A percentile compares a stretch with the other conserved stretches of the same genome.
Conservation (phyloP, 2,888 invertebrate species). For the Ochlodes sylvanus region DNA sequence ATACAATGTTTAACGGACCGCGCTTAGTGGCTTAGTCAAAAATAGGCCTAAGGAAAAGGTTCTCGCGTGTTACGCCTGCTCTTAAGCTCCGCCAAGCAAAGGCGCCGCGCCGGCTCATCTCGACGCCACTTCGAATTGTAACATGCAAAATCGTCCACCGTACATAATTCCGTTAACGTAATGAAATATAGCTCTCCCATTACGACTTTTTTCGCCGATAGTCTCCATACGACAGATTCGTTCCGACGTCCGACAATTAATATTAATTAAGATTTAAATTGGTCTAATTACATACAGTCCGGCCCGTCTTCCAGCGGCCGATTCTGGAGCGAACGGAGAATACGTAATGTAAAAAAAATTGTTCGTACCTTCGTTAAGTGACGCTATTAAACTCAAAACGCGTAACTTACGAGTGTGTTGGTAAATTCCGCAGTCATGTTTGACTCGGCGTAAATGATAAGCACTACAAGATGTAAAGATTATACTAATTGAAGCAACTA, state of each 20-base stretch:
- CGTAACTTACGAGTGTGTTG: constrained; percentile 21
- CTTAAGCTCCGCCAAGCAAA: constrained; percentile 54
- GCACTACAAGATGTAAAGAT: constrained; percentile 22
- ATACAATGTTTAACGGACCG: constrained; percentile 9
- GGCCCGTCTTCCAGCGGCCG: constrained; percentile 71
- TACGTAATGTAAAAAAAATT: constrained; percentile 49
- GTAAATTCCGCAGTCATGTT: constrained; percentile 28
- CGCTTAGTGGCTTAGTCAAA: constrained; percentile 16
- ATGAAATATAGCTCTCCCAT: constrained; percentile 57
- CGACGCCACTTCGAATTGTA: constrained; percentile 44
- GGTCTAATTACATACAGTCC: constrained; percentile 83
- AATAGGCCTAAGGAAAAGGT: constrained; percentile 46
- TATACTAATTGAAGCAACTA: constrained; percentile 6
- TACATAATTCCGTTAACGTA: constrained; percentile 52
- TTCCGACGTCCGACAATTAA: constrained; percentile 83
- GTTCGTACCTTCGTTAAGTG: constrained; percentile 14
- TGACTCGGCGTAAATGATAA: constrained; percentile 18
- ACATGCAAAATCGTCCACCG: constrained; percentile 42
- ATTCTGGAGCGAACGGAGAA: constrained; percentile 60
- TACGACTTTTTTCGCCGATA: constrained; percentile 63
- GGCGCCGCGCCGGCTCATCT: constrained; percentile 45
- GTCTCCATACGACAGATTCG: constrained; percentile 82
- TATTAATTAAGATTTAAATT: constrained; percentile 86
- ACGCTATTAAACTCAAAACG: constrained; percentile 24
- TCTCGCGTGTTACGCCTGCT: constrained; percentile 47